Conservation (phyloP, 2,888 invertebrate genomes). For the Plutella xylostella region DNA sequence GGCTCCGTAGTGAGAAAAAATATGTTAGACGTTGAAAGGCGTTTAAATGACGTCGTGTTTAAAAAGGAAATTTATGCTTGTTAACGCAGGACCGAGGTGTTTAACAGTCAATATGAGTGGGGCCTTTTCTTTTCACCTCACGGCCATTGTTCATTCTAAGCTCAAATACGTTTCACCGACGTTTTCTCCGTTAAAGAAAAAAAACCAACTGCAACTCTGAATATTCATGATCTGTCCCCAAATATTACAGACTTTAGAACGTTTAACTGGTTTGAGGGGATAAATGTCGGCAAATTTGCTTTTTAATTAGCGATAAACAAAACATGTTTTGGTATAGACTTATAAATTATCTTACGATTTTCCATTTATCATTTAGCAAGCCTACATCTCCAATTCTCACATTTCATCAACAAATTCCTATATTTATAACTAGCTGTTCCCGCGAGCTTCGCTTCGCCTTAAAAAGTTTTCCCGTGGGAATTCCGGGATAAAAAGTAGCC, state of each 20-base stretch:
- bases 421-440: background rate
- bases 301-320: conserved; percentile 1
- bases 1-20: too few species aligned
- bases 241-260: conserved; percentile 23
- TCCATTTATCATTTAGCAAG: background rate
- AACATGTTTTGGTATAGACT: background rate
- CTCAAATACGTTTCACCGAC: conserved; percentile 37
- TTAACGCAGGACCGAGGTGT: background rate
- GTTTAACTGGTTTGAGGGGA: conserved; percentile 23
- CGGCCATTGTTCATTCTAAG: conserved; percentile 51
- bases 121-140: conserved; percentile 35
- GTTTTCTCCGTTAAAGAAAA: conserved; percentile 39
- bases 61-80: conserved; percentile 6
- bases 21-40: too few species aligned
- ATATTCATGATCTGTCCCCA: conserved; percentile 37
- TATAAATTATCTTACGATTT: background rate
- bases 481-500: too few species aligned
- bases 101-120: conserved; percentile 44
- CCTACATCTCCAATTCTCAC: background rate
- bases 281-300: conserved; percentile 1
- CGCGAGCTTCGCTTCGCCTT: background rate
- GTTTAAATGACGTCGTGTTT: too few species aligned
- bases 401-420: background rate
- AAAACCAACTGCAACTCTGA: conserved; percentile 28
- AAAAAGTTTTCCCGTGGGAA: too few species aligned